These are phyloP conservation scores for Idris sp. DNA, from an alignment of 1,140 invertebrate genomes.

Conservation along the genomic window DNA sequence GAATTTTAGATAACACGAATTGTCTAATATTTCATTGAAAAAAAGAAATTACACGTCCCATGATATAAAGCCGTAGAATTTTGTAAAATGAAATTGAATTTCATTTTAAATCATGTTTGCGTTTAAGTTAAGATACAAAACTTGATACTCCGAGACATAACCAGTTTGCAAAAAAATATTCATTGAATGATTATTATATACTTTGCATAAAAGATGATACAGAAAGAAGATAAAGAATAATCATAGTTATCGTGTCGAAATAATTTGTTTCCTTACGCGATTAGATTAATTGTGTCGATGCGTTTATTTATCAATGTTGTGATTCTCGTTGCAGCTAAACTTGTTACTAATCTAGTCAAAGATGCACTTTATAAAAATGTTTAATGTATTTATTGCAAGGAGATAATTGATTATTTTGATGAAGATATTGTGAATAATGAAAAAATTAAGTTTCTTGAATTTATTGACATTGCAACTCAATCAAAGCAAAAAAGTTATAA, in stretches of 20 bases:
- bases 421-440: neutral
- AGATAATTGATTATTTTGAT: slow-evolving; percentile 1
- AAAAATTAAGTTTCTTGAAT: neutral
- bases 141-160: slow-evolving; percentile 41
- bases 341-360: slow-evolving; percentile 15
- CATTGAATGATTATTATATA: slow-evolving; percentile 24
- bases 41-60: too few species aligned
- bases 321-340: too few species aligned
- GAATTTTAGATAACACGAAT: too few species aligned
- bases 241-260: slow-evolving; percentile 28
- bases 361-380: neutral
- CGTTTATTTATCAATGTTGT: slow-evolving; percentile 26
- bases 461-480: too few species aligned
- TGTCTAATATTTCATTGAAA: too few species aligned
- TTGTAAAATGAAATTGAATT: slow-evolving; percentile 29
- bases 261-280: slow-evolving; percentile 27
- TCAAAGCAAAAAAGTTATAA: too few species aligned
- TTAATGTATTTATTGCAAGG: slow-evolving; percentile 8
- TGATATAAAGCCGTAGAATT: slow-evolving; percentile 37
- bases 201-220: slow-evolving; percentile 5
- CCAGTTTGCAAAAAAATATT: slow-evolving; percentile 24
- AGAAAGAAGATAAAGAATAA: slow-evolving; percentile 3
- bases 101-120: slow-evolving; percentile 11
- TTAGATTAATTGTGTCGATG: slow-evolving; percentile 37
- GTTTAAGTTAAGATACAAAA: slow-evolving; percentile 31